Percentiles rank a stretch among this genome's conserved stretches.
Conservation (phyloP, 2,888 invertebrate species). For the Tricholauxania praeusta region DNA sequence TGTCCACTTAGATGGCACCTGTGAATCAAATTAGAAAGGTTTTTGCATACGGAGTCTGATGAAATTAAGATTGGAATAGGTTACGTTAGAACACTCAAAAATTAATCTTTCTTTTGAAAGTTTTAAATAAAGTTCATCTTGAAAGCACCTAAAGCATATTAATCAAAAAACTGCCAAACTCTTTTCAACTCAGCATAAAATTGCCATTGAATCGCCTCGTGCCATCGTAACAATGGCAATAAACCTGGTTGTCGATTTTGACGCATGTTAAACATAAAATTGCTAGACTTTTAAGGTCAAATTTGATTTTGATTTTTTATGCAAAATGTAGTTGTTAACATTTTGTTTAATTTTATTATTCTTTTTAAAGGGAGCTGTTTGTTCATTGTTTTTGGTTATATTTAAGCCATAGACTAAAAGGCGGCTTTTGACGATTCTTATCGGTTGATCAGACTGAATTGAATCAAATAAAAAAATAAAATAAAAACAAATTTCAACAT, state of each 20-base stretch:
- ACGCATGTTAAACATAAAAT: slow-evolving; percentile 27
- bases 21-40: too few species aligned
- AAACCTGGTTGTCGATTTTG: background rate
- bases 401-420: slow-evolving; percentile 6
- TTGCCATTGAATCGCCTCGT: slow-evolving; percentile 1
- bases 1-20: too few species aligned
- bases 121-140: too few species aligned
- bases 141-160: too few species aligned
- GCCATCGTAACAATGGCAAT: background rate
- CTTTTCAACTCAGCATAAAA: background rate
- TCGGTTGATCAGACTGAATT: slow-evolving; percentile 15
- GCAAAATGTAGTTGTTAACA: slow-evolving; percentile 14
- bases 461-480: slow-evolving; percentile 12
- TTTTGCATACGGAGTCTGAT: too few species aligned
- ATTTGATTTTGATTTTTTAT: slow-evolving; percentile 4
- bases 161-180: background rate
- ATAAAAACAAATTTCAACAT: slow-evolving; percentile 7
- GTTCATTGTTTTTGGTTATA: background rate
- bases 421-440: slow-evolving; percentile 16
- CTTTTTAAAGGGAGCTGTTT: background rate
- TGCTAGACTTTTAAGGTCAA: slow-evolving; percentile 1
- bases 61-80: too few species aligned
- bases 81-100: too few species aligned
- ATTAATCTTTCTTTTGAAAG: too few species aligned
- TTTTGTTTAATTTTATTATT: background rate